Percentiles rank a stretch among this genome's conserved stretches.
These are phyloP conservation scores for Liopterus haemorrhoidalis DNA, from an alignment of 2,888 invertebrate genomes.

Conservation along the genomic window DNA sequence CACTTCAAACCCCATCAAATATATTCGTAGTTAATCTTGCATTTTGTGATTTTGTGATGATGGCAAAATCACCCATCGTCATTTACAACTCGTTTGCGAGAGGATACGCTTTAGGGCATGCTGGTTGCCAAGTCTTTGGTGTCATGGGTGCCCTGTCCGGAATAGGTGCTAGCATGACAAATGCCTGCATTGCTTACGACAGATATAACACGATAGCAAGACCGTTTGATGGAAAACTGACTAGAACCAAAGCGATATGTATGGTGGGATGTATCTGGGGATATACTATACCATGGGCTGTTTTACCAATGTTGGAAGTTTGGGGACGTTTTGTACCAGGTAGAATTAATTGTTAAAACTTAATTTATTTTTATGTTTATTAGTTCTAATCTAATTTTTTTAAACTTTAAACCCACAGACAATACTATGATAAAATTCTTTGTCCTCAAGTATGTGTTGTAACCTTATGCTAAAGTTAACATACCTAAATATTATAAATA, in stretches of 20 bases:
- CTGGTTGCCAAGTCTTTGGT: constrained; percentile 72
- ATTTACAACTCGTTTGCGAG: constrained; percentile 76
- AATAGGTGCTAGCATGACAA: constrained; percentile 72
- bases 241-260: constrained; percentile 70
- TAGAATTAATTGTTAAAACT: constrained; percentile 40
- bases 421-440: too few relatives aligned
- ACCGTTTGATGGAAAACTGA: constrained; percentile 76
- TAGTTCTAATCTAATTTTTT: too few relatives aligned
- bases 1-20: constrained; percentile 73
- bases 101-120: constrained; percentile 67
- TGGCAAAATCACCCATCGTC: constrained; percentile 78
- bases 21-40: constrained; percentile 79
- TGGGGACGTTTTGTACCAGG: constrained; percentile 86
- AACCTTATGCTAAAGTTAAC: too few relatives aligned
- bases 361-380: too few relatives aligned
- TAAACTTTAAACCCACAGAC: too few relatives aligned
- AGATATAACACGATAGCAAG: constrained; percentile 73
- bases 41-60: constrained; percentile 79
- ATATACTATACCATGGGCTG: constrained; percentile 75
- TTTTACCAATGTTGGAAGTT: constrained; percentile 71
- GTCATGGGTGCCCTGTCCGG: constrained; percentile 73
- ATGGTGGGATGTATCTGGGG: constrained; percentile 69
- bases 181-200: constrained; percentile 81
- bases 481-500: neutral
- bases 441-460: too few relatives aligned